Percentiles rank a stretch among this genome's conserved stretches.
Conservation (phyloP, 2,797 vertebrate species). For the Anguilla megastoma region DNA sequence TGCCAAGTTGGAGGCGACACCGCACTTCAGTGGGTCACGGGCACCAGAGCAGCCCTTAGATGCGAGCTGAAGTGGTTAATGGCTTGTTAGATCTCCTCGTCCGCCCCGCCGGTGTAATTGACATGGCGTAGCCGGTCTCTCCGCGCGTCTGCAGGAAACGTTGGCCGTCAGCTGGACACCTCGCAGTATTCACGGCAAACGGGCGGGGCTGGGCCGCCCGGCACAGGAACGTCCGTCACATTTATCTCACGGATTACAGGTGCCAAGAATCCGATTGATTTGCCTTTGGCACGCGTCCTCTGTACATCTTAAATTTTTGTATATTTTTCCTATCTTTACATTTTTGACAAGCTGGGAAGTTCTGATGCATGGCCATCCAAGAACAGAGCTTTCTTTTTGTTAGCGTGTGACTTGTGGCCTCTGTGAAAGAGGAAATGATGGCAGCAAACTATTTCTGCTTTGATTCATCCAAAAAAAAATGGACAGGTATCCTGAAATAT, state of each 20-base stretch:
- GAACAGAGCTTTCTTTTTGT: background rate
- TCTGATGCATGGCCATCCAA: background rate
- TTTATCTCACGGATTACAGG: background rate
- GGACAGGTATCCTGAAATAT: background rate
- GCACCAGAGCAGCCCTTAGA: background rate
- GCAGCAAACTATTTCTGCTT: background rate
- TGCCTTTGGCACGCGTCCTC: background rate
- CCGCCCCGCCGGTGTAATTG: background rate
- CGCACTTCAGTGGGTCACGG: background rate
- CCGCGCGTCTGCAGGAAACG: background rate
- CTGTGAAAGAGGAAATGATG: background rate
- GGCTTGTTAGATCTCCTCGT: background rate
- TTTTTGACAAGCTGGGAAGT: background rate
- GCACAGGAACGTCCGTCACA: no score
- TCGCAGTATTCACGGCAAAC: background rate
- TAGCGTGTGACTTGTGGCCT: background rate
- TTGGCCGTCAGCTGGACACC: background rate
- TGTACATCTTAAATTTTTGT: background rate
- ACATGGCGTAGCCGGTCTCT: background rate
- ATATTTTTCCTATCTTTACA: background rate
- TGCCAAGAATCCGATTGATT: background rate
- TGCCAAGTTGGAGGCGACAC: background rate
- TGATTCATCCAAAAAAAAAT: slow-evolving; percentile 6
- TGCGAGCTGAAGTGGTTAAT: background rate
- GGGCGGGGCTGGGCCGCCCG: background rate